These are phyloP conservation scores for Drosophila nasuta DNA, from an alignment of 1,140 invertebrate species.

Conservation along the genomic window DNA sequence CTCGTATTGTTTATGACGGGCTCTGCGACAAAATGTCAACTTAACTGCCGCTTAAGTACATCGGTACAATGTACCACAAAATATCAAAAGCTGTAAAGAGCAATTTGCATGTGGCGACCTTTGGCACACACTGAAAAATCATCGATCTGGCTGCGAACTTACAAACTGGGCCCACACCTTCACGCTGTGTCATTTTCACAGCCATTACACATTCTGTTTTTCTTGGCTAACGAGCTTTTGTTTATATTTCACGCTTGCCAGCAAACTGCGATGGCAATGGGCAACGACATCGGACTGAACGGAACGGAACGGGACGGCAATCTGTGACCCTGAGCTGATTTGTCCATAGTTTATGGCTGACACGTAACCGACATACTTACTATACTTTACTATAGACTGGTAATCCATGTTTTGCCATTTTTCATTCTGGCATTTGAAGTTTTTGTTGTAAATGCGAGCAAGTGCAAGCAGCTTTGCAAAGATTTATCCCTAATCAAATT, in stretches of 20 bases:
- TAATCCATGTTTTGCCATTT: slow-evolving; percentile 8
- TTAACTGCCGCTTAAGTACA: slow-evolving; percentile 12
- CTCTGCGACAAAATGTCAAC: slow-evolving; percentile 50
- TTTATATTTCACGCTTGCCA: slow-evolving; percentile 43
- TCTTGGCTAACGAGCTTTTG: slow-evolving; percentile 51
- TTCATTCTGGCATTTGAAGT: slow-evolving; percentile 25
- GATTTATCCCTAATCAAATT: slow-evolving; percentile 31
- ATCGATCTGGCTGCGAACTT: not conserved
- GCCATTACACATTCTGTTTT: slow-evolving; percentile 42
- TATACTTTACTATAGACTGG: not conserved
- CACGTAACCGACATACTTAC: slow-evolving; percentile 46
- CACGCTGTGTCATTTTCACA: slow-evolving; percentile 49
- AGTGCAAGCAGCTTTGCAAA: slow-evolving; percentile 7
- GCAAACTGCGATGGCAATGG: slow-evolving; percentile 8
- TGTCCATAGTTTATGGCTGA: slow-evolving; percentile 59
- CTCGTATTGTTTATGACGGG: slow-evolving; percentile 33
- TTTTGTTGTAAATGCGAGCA: slow-evolving; percentile 25
- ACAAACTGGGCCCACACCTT: slow-evolving; percentile 44
- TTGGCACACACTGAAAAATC: slow-evolving; percentile 41
- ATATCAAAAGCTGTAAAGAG: slow-evolving; percentile 40
- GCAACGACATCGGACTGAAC: no score
- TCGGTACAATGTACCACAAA: not conserved
- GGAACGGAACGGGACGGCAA: slow-evolving; percentile 11
- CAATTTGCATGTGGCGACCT: slow-evolving; percentile 75
- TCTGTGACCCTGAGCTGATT: slow-evolving; percentile 73